These are phyloP conservation scores for Norana najaformis DNA, from an alignment of 2,888 invertebrate species.

Conservation along the genomic window DNA sequence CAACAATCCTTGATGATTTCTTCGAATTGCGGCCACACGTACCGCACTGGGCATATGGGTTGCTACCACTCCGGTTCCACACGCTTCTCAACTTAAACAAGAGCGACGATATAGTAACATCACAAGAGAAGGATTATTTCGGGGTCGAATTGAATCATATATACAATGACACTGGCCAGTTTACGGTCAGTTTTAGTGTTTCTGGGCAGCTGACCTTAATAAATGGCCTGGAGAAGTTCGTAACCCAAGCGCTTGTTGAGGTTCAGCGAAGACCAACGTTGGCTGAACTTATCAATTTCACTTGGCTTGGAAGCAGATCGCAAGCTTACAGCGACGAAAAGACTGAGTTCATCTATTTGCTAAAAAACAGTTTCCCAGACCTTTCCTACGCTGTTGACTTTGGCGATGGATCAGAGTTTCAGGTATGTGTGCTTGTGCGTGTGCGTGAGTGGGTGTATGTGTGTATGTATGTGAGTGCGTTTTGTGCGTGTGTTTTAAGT, in stretches of 20 bases:
- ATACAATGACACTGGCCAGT: not conserved
- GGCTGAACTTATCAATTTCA: not conserved
- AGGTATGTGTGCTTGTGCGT: not conserved
- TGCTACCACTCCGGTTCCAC: not conserved
- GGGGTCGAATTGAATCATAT: not conserved
- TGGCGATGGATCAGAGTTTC: not conserved
- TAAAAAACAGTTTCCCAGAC: not conserved
- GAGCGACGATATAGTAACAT: not conserved
- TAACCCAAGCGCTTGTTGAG: not conserved
- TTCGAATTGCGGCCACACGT: not conserved
- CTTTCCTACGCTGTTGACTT: not conserved
- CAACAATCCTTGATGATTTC: not conserved
- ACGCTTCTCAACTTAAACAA: not conserved
- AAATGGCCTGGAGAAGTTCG: not conserved
- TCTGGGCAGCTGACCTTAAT: not conserved
- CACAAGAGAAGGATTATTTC: not conserved
- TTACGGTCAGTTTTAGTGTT: not conserved
- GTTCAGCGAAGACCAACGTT: not conserved
- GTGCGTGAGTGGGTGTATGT: no score
- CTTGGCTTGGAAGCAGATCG: not conserved
- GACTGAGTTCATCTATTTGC: not conserved
- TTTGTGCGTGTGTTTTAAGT: no score
- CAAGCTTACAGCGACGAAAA: not conserved
- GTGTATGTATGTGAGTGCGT: no score
- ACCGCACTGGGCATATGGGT: not conserved